Conservation (phyloP, 2,113 vertebrate species). For the Python bivittatus region DNA sequence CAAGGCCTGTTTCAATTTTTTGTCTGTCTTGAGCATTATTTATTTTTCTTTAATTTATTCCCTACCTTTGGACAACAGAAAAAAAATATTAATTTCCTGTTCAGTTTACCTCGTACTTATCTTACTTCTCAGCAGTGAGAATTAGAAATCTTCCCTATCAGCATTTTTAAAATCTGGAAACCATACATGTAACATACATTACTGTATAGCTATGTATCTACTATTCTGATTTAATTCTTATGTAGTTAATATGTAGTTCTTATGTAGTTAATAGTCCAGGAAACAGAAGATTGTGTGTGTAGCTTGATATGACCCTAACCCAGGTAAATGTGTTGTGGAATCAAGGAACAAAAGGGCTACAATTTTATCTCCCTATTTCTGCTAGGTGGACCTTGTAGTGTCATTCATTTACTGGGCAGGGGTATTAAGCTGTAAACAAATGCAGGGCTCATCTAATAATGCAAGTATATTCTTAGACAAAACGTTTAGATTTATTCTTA, state of each 20-base stretch:
- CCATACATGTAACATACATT: background rate
- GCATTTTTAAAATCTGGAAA: background rate
- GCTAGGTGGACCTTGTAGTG: constrained; percentile 35
- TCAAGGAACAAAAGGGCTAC: background rate
- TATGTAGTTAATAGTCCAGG: too few species aligned
- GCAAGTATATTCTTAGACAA: background rate
- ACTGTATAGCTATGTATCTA: background rate
- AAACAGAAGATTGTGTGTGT: too few species aligned
- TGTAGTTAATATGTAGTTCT: too few species aligned
- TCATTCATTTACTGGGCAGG: background rate
- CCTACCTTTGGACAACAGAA: background rate
- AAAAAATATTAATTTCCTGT: background rate
- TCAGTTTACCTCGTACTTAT: background rate
- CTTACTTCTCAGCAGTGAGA: background rate
- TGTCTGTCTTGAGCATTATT: background rate
- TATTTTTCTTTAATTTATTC: background rate
- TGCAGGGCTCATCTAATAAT: background rate
- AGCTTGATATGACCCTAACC: too few species aligned
- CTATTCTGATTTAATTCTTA: too few species aligned
- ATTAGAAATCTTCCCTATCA: background rate
- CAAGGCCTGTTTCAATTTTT: background rate
- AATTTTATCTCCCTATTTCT: background rate
- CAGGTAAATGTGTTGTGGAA: too few species aligned
- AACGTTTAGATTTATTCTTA: too few species aligned
- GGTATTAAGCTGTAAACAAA: background rate